Evolutionary conservation across 2,797 vertebrate genomes (phyloP), one percentile per base, ranked within the genome.

Genomic region (Melopsittacus undulatus): DNA sequence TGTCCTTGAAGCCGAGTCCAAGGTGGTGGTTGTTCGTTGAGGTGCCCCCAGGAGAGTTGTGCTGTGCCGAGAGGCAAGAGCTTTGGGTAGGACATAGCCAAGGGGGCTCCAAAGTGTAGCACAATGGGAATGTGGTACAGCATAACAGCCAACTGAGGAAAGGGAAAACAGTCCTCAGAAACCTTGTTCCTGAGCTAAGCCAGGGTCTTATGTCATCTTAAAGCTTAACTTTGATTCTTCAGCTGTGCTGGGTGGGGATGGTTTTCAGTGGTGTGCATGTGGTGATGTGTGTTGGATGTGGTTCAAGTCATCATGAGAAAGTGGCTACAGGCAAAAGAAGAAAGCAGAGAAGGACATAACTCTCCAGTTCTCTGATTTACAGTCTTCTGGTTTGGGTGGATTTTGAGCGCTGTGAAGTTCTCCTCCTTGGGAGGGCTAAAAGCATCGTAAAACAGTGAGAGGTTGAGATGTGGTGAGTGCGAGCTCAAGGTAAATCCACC

Each of bases 371-470:
- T 83, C n/a, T 13, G 19, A 10, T 51, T 92, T 54, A 14, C 21
- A 12, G 22, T 48, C 64, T 87, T 62, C 32, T 72, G 27, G 26
- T 80, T 57, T 18, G 72, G 24, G 18, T 79, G 45, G 34, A 63
- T 36, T 40, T 56, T 77, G 54, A 63, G 14, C 34, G 54, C 36
- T 45, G 16, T 24, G 62, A 8, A 57, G 34, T 54, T 83, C 32
- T 62, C 12, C 9, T 24, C 51, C 45, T 66, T 9, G 7, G 14
- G 40, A 73, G 27, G 43, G 78, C 64, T 30, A 8, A 56, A 68
- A 54, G n/a, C 63, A 19, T 13, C 4, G 3, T 49, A 17, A 85
- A 43, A 63, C 1, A 5, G 17, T 0, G 0, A n/a, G 15, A 38
- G 3, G 40, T 22, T 74, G 76, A 77, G 52, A 74, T 74, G 49